Conservation (phyloP, 2,888 invertebrate genomes). For the Xestoiulus laeticollis region DNA sequence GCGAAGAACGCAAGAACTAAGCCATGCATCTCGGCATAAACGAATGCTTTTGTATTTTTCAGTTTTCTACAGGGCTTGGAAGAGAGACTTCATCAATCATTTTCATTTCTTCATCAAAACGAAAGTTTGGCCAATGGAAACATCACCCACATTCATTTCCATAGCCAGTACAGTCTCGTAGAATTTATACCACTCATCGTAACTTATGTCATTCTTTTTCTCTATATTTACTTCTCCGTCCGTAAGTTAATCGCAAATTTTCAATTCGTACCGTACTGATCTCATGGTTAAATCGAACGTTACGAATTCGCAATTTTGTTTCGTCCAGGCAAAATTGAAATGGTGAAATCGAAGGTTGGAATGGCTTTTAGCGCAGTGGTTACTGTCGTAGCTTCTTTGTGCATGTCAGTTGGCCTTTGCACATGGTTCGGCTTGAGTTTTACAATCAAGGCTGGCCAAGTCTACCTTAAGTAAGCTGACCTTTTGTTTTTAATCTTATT, state of each 20-base stretch:
- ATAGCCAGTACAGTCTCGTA: conserved; percentile 84
- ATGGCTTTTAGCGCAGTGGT: conserved; percentile 90
- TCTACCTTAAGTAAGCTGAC: conserved; percentile 55
- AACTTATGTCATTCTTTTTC: conserved; percentile 84
- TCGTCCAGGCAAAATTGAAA: conserved; percentile 80
- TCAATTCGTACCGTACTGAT: not conserved
- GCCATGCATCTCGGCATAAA: no score
- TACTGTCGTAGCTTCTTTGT: conserved; percentile 80
- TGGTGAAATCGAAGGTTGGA: conserved; percentile 84
- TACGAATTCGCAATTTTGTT: not conserved
- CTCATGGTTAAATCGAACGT: not conserved
- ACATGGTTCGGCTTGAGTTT: conserved; percentile 63
- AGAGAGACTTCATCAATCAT: conserved; percentile 60
- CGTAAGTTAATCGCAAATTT: conserved; percentile 65
- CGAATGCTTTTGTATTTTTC: conserved; percentile 63
- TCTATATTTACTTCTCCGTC: conserved; percentile 95
- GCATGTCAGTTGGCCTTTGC: conserved; percentile 82
- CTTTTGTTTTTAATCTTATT: conserved; percentile 30
- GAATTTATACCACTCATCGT: conserved; percentile 85
- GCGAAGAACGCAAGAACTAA: no score
- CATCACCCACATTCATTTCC: conserved; percentile 82
- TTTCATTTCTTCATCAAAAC: conserved; percentile 52
- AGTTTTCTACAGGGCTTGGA: conserved; percentile 80
- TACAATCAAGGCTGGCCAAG: conserved; percentile 62
- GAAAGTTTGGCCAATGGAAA: conserved; percentile 48